phyloP scores from a whole-genome alignment of 2,797 vertebrate genomes.

The Balearica regulorum region DNA sequence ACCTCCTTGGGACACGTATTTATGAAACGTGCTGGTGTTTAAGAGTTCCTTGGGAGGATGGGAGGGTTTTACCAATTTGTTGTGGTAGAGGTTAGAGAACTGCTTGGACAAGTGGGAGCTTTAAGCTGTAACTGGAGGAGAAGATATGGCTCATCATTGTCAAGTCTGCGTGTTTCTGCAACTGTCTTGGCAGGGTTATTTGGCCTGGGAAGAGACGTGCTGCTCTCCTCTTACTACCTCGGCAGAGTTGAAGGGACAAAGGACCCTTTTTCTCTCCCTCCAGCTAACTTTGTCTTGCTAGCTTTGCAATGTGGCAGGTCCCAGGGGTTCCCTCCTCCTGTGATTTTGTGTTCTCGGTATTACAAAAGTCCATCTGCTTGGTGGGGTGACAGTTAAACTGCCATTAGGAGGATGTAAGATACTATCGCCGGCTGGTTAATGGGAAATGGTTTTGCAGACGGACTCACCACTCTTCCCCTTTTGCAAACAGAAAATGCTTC shows the following conservation, averaged over 20 bases:
- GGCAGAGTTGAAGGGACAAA: background rate
- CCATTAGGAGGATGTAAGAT: background rate
- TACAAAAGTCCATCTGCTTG: background rate
- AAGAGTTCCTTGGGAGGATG: background rate
- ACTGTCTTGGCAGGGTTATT: background rate
- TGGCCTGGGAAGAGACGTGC: background rate
- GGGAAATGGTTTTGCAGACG: background rate
- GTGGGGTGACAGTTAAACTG: background rate
- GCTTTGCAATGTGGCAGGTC: background rate
- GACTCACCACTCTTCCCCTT: background rate
- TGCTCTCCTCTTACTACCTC: background rate
- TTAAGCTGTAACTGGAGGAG: background rate
- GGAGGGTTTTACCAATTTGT: background rate
- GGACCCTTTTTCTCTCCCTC: background rate
- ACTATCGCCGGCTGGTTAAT: background rate
- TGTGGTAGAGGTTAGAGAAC: background rate
- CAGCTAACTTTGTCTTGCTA: background rate
- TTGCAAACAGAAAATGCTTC: background rate
- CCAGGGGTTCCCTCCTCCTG: background rate
- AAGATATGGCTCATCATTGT: background rate
- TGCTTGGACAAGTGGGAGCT: background rate
- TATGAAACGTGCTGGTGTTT: accelerated
- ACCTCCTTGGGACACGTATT: background rate
- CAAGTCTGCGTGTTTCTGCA: background rate
- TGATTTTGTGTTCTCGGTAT: background rate